Evolutionary conservation across 2,888 invertebrate genomes (phyloP).

Genomic region (Meta bourneti): DNA sequence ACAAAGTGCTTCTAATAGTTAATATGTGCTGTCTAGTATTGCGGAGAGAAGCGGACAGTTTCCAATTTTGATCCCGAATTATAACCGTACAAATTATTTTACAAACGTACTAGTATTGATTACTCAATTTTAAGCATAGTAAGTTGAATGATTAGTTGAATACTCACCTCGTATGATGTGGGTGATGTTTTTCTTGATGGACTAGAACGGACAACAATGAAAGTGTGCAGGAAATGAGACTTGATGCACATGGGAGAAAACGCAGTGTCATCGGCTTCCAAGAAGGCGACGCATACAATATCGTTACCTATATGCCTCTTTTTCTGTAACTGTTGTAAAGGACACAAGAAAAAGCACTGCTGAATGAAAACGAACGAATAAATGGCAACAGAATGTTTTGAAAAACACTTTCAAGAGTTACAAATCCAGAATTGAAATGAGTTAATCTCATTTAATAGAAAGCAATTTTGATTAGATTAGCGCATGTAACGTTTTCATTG

Average conservation of each 20-base stretch:
- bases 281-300: slow-evolving; percentile 95
- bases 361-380: neutral
- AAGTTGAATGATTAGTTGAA: neutral
- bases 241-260: slow-evolving; percentile 97
- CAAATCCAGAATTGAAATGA: no score
- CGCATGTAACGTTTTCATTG: no score
- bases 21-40: no score
- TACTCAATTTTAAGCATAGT: neutral
- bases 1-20: no score
- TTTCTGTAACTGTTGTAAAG: slow-evolving; percentile 86
- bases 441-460: no score
- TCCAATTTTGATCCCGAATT: neutral
- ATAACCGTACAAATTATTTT: neutral
- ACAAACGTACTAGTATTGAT: neutral
- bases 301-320: slow-evolving; percentile 97
- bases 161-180: slow-evolving; percentile 88
- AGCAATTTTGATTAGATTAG: no score
- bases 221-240: slow-evolving; percentile 96
- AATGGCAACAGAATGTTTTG: no score
- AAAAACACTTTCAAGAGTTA: no score
- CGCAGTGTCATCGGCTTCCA: slow-evolving; percentile 94
- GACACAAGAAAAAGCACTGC: neutral
- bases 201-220: slow-evolving; percentile 93
- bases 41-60: no score
- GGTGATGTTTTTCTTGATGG: slow-evolving; percentile 92